phyloP scores from a whole-genome alignment of 2,113 vertebrate genomes.

The Martes martes region DNA sequence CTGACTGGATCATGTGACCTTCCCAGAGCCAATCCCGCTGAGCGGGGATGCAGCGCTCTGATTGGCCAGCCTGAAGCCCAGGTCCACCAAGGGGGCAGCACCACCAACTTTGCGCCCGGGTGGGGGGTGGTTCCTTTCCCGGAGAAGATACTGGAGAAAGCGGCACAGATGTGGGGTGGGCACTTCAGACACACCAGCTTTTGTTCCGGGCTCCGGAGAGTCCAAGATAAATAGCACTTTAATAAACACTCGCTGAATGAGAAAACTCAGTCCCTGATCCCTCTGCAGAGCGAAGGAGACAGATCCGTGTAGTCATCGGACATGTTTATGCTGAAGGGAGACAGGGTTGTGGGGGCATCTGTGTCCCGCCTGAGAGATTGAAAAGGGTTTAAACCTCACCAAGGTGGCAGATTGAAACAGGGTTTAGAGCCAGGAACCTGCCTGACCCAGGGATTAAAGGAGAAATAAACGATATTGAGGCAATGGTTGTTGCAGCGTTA shows the following conservation, averaged over 20 bases:
- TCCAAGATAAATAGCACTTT: constrained; percentile 40
- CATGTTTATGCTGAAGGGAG: neutral
- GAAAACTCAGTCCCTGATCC: neutral
- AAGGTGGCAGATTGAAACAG: neutral
- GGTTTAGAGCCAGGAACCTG: neutral
- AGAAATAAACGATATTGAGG: neutral
- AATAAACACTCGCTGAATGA: constrained; percentile 43
- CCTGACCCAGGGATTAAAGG: neutral
- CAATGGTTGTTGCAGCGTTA: neutral
- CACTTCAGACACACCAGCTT: neutral
- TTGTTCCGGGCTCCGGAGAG: neutral
- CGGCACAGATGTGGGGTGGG: neutral
- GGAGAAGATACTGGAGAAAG: neutral
- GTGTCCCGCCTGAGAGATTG: neutral
- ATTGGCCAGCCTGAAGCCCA: neutral
- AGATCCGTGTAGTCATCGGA: neutral
- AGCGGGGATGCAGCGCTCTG: neutral
- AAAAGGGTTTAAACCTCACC: neutral
- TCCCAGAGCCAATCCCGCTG: neutral
- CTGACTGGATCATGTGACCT: neutral
- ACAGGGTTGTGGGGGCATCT: neutral
- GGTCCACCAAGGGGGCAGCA: no score
- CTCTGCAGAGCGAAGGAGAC: neutral
- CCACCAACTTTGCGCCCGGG: neutral
- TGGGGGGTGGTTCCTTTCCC: neutral